Evolutionary conservation across 1,140 invertebrate genomes (phyloP).

Genomic region (Coptotermes formosanus): DNA sequence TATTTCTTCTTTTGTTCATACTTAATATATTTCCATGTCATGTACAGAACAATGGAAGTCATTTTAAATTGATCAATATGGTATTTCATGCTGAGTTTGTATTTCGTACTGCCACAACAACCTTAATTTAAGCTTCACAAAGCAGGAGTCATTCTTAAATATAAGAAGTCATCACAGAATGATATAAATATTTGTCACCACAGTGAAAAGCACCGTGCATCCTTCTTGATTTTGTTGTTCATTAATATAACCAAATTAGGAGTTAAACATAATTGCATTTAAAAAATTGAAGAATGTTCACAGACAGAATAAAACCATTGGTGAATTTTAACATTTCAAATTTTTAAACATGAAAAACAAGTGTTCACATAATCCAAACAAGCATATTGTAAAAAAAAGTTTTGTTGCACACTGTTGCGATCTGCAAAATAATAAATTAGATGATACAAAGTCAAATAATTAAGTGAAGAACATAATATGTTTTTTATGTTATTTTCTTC

Average conservation of each 20-base stretch:
- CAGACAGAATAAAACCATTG: not conserved
- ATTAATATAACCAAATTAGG: not conserved
- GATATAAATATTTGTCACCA: not conserved
- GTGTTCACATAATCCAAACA: conserved; percentile 4
- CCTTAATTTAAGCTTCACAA: not conserved
- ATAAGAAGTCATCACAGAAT: not conserved
- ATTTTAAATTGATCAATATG: not conserved
- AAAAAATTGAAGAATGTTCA: not conserved
- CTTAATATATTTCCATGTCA: not conserved
- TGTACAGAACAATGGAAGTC: not conserved
- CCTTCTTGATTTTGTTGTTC: not conserved
- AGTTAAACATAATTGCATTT: not conserved
- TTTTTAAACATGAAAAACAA: conserved; percentile 15
- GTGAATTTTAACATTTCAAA: conserved; percentile 18
- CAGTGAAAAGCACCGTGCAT: not conserved
- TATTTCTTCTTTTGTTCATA: not conserved
- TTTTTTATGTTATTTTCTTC: not conserved
- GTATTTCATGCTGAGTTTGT: not conserved
- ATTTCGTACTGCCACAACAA: not conserved
- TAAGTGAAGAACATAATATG: not conserved
- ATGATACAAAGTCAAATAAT: not conserved
- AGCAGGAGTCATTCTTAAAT: not conserved
- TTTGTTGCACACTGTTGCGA: conserved; percentile 18
- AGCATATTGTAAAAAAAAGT: not conserved
- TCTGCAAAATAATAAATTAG: conserved; percentile 18